Base-by-base conservation (phyloP, 1,140 invertebrate species). In the Saccostrea echinata region DNA sequence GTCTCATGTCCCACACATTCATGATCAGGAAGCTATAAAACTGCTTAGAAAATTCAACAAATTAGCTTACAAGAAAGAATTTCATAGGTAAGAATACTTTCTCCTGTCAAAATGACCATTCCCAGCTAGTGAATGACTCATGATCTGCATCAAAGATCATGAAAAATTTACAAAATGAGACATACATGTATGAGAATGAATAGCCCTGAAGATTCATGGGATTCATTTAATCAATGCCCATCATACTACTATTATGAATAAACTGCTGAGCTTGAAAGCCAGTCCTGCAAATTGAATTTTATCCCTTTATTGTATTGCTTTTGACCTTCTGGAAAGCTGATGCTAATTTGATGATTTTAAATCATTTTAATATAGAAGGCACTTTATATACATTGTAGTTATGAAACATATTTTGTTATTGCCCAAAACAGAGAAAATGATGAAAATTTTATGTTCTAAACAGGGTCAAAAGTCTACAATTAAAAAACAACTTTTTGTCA, bases 61-160 rank as follows among this genome's bases (percentile, higher is more conserved):
- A 43, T 43, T 43, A 43, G 43, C 43, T 43, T 43, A 43, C 9
- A 43, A 43, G 9, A 43, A 43, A 8, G 6, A 61, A 0, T 61
- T n/a, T 61, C 55, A 61, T 21, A 61, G 55, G 43, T 43, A 61
- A 61, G 18, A 21, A 3, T 61, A 8, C 6, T 61, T 61, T 61
- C 16, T n/a, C 55, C 55, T n/a, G n/a, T 61, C 8, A 13, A 71
- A 30, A 71, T 24, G 64, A 71, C 64, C 64, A 71, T 71, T 27
- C 68, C 68, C 27, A 33, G 24, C 9, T 43, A 43, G 43, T 9
- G 57, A 16, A 30, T 76, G 68, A 76, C 68, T 76, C 68, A 76
- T 76, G 68, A 76, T 76, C 30, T 18, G 68, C 68, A 76, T 76
- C 68, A 76, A 76, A 76, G 68, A 27, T 76, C 68, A 76, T 76